Evolutionary conservation across 2,888 invertebrate genomes (phyloP), one percentile per base, ranked within the genome.

Genomic region (Pollenia amentaria): DNA sequence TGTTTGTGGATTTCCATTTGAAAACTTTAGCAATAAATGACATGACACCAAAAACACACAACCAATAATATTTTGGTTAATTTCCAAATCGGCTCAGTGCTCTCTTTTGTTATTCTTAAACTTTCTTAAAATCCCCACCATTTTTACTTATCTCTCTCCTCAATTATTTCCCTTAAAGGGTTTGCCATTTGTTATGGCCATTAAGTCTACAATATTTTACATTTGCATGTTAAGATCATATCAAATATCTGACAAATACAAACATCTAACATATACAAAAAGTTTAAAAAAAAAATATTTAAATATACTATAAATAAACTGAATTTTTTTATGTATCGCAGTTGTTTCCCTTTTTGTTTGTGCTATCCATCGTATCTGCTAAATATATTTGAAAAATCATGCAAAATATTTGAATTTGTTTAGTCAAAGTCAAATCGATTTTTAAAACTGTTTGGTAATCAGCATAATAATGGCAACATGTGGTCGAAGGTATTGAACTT

Each of bases 361-460:
- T 29, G 29, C 29, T 29, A 6, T 29, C 42, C 16, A 3, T 10
- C 29, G n/a, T 42, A 9, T 51, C 40, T 42, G 14, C 42, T 62
- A 57, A 44, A 46, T 64, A 16, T 60, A n/a, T 21, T 67, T 14
- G 14, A 57, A 64, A 75, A 6, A 60, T 55, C 67, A 53, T 64
- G 44, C 38, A 53, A 76, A 69, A 72, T 69, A 11, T 75, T 18
- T 12, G 53, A 57, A 60, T 88, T 57, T 57, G 69, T 80, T 78
- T 83, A 78, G 78, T 89, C 91, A 90, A 89, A 90, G 88, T 89
- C 89, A 90, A 91, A 91, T 90, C 90, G 91, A 89, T 90, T 91
- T 89, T 90, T 91, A 89, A 67, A 72, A 53, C 11, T 67, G 29
- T 69, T 73, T 89, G 89, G 11, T 90, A 89, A 91, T 91, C 89